These are phyloP conservation scores for Colaptes auratus DNA, from an alignment of 2,113 vertebrate species.

Conservation along the genomic window DNA sequence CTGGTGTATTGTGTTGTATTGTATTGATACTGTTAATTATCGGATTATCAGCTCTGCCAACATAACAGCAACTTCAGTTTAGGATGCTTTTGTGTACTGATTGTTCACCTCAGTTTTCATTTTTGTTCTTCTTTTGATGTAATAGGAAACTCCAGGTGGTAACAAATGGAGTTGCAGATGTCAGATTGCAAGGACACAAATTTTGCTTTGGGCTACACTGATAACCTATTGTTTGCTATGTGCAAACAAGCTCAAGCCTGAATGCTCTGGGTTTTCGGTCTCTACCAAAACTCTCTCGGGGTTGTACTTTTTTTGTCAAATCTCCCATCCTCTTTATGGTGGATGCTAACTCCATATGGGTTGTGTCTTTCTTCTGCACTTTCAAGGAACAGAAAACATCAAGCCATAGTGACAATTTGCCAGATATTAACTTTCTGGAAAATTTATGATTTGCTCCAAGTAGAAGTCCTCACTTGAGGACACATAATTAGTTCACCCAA, in stretches of 20 bases:
- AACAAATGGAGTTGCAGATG: background rate
- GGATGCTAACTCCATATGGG: background rate
- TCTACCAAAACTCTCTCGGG: slow-evolving; percentile 27
- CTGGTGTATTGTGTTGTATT: no score
- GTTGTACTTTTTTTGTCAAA: background rate
- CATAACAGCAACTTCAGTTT: background rate
- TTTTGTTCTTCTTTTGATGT: background rate
- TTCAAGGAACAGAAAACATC: background rate
- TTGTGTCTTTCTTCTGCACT: background rate
- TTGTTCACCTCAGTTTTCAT: background rate
- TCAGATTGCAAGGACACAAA: background rate
- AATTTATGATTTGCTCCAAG: background rate
- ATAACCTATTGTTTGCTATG: background rate
- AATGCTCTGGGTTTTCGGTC: background rate
- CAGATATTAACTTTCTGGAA: background rate
- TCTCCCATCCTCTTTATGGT: background rate
- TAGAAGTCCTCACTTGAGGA: background rate
- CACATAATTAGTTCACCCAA: background rate
- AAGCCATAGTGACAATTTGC: background rate
- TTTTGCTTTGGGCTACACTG: slow-evolving; percentile 14
- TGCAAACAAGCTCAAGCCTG: background rate
- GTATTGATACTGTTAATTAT: background rate
- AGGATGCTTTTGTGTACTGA: background rate
- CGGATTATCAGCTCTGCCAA: background rate
- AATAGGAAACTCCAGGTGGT: slow-evolving; percentile 1